These are phyloP conservation scores for Lepetodrilus schrolli DNA, from an alignment of 2,888 invertebrate genomes.

Conservation along the genomic window DNA sequence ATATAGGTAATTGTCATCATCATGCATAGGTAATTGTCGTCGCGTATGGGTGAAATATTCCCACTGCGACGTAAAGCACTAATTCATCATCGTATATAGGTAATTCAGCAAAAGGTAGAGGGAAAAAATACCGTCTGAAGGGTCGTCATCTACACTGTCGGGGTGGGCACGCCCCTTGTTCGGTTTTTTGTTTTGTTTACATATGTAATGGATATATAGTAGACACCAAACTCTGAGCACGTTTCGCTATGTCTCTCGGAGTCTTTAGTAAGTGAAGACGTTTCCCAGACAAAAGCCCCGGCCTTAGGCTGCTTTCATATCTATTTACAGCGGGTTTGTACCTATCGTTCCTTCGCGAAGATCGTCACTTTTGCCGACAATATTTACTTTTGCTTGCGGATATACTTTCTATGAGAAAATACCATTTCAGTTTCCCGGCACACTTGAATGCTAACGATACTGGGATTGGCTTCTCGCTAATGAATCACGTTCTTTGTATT, in stretches of 20 bases:
- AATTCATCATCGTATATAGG: too few relatives aligned
- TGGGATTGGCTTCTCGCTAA: too few relatives aligned
- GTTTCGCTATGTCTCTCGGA: not conserved
- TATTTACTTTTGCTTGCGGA: constrained; percentile 2
- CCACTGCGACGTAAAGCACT: too few relatives aligned
- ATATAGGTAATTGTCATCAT: too few relatives aligned
- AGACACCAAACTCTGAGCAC: not conserved
- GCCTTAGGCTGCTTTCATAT: not conserved
- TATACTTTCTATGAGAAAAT: constrained; percentile 6
- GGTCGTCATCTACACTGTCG: not conserved
- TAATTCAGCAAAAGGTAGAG: too few relatives aligned
- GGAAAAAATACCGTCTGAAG: too few relatives aligned
- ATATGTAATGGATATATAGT: constrained; percentile 8
- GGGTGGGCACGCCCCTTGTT: not conserved
- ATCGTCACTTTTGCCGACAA: not conserved
- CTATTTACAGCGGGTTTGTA: not conserved
- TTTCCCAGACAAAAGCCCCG: not conserved
- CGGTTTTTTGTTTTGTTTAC: too few relatives aligned
- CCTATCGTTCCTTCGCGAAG: not conserved
- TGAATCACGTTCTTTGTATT: too few relatives aligned
- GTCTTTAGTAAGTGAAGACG: constrained; percentile 4
- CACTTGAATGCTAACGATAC: too few relatives aligned
- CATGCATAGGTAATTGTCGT: too few relatives aligned
- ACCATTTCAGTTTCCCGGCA: not conserved
- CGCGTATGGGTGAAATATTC: too few relatives aligned